phyloP scores from a whole-genome alignment of 92 coral and sea anemone species.

The Micromussa lordhowensis region DNA sequence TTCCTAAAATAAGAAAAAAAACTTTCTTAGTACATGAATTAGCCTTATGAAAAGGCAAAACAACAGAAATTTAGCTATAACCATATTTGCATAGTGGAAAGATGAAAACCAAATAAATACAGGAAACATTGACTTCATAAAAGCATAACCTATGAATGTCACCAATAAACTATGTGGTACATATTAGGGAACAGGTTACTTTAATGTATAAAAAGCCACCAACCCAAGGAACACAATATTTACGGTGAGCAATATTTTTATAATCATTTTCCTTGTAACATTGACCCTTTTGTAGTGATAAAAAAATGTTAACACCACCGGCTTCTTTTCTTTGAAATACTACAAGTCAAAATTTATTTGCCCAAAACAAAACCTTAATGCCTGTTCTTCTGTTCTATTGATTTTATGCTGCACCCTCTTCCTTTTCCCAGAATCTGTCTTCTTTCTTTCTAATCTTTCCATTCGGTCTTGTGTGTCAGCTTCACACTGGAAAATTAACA shows the following conservation, averaged over 20 bases:
- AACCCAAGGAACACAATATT: no score
- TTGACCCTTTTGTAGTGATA: neutral
- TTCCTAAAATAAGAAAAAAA: constrained; percentile 12
- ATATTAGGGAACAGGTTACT: no score
- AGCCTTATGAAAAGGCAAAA: neutral
- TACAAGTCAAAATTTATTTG: neutral
- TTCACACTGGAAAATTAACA: constrained; percentile 15
- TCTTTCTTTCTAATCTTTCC: constrained; percentile 14
- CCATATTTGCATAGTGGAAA: neutral
- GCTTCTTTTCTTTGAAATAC: neutral
- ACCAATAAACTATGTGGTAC: no score
- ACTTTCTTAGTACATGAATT: neutral
- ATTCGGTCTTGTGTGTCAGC: constrained; percentile 1
- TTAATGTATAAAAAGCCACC: no score
- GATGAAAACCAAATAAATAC: no score
- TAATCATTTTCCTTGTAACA: no score
- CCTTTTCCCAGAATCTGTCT: constrained; percentile 8
- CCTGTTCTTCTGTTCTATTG: constrained; percentile 36
- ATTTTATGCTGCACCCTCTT: no score
- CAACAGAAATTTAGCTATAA: neutral
- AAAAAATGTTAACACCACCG: neutral
- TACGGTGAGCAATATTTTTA: no score
- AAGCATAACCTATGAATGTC: no score
- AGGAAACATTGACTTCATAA: no score
- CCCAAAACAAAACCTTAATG: constrained; percentile 10